These are phyloP conservation scores for Caenorhabditis plicata DNA, from an alignment of 2,888 invertebrate genomes.

Conservation along the genomic window DNA sequence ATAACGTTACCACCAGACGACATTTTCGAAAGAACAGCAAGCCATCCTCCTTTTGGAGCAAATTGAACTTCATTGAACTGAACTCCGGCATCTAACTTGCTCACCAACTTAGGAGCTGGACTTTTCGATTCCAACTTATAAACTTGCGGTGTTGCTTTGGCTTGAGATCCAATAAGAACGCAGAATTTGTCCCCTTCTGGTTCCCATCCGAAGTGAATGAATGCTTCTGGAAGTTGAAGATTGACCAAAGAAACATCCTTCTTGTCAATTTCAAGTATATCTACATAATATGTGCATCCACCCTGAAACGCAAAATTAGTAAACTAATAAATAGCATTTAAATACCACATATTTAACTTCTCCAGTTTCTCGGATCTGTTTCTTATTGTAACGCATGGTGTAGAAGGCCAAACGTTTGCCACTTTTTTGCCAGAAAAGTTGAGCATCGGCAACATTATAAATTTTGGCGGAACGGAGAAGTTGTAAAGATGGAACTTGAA, in stretches of 20 bases:
- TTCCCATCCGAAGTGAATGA: slow-evolving; percentile 91
- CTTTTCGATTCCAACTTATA: slow-evolving; percentile 59
- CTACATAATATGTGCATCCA: slow-evolving; percentile 96
- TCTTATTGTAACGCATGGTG: slow-evolving; percentile 79
- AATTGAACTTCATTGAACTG: slow-evolving; percentile 57
- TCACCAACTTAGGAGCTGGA: slow-evolving; percentile 53
- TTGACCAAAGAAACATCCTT: slow-evolving; percentile 93
- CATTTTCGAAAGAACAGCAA: slow-evolving; percentile 65
- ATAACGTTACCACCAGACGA: slow-evolving; percentile 58
- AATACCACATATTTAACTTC: slow-evolving; percentile 85
- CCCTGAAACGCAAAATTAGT: slow-evolving; percentile 44
- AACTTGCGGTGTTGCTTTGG: slow-evolving; percentile 58
- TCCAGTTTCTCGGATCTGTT: slow-evolving; percentile 80
- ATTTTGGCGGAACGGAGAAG: slow-evolving; percentile 68
- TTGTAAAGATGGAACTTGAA: slow-evolving; percentile 52
- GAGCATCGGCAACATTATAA: slow-evolving; percentile 96
- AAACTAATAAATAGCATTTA: slow-evolving; percentile 1
- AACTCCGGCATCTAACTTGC: slow-evolving; percentile 59
- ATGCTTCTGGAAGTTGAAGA: slow-evolving; percentile 82
- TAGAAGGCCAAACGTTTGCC: slow-evolving; percentile 97
- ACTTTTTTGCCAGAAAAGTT: slow-evolving; percentile 88
- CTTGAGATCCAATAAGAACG: slow-evolving; percentile 80
- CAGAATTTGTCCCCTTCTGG: slow-evolving; percentile 93
- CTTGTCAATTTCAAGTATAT: slow-evolving; percentile 89
- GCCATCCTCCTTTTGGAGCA: slow-evolving; percentile 70